phyloP scores from a whole-genome alignment of 2,113 vertebrate species.

The Acrocephalus arundinaceus region DNA sequence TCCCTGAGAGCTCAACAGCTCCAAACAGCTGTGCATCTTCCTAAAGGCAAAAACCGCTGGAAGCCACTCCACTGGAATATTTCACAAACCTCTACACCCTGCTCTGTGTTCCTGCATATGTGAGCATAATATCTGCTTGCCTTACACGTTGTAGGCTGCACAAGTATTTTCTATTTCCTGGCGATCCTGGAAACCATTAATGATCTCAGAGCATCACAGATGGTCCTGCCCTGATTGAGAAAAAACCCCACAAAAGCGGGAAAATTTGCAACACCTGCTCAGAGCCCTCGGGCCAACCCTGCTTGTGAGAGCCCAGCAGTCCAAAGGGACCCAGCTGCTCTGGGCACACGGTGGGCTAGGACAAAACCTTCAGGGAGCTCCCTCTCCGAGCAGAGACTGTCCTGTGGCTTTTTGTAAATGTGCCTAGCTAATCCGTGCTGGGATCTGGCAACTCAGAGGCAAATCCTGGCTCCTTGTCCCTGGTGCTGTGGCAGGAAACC shows the following conservation, averaged over 20 bases:
- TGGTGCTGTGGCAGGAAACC: neutral
- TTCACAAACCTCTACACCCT: neutral
- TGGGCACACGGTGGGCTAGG: neutral
- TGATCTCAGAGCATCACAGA: constrained; percentile 42
- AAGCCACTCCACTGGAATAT: neutral
- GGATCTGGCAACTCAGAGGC: neutral
- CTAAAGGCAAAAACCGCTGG: constrained; percentile 7
- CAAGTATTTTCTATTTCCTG: constrained; percentile 52
- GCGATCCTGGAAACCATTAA: constrained; percentile 47
- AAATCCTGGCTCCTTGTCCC: neutral
- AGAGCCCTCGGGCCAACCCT: neutral
- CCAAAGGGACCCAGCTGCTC: constrained; percentile 1
- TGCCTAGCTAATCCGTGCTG: neutral
- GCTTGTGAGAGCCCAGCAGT: neutral
- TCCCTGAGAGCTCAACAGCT: neutral
- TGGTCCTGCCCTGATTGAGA: neutral
- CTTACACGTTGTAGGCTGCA: neutral
- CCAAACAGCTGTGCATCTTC: constrained; percentile 52
- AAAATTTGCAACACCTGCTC: constrained; percentile 4
- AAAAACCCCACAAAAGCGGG: neutral
- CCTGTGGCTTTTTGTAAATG: neutral
- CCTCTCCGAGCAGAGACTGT: neutral
- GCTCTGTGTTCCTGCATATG: neutral
- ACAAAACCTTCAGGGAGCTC: neutral
- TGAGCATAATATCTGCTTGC: neutral